These are phyloP conservation scores for Stigmatopora nigra DNA, from an alignment of 2,113 vertebrate genomes.

Conservation along the genomic window DNA sequence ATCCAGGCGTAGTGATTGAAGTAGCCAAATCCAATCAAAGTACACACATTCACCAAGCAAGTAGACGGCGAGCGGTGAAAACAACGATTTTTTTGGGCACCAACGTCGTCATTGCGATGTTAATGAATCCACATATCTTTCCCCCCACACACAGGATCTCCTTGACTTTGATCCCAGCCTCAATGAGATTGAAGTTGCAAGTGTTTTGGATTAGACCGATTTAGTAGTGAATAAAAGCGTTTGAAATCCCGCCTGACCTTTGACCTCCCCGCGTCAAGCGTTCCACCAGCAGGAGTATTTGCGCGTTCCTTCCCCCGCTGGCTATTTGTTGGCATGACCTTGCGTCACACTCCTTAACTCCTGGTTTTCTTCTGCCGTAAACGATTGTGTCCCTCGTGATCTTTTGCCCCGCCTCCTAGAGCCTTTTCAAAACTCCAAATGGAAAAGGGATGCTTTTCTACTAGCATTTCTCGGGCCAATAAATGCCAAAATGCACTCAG, in stretches of 20 bases:
- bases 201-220: slow-evolving; percentile 60
- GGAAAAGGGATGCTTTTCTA: not conserved
- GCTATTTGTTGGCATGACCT: not conserved
- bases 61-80: slow-evolving; percentile 23
- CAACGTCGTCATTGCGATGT: slow-evolving; percentile 32
- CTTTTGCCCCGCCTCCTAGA: not conserved
- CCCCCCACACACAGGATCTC: slow-evolving; percentile 54
- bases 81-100: slow-evolving; percentile 44
- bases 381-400: not conserved
- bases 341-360: slow-evolving; percentile 2
- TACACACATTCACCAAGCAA: slow-evolving; percentile 36
- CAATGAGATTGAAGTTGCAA: slow-evolving; percentile 56
- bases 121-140: slow-evolving; percentile 63
- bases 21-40: slow-evolving; percentile 62
- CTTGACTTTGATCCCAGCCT: slow-evolving; percentile 57
- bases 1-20: slow-evolving; percentile 57
- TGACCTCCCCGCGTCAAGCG: slow-evolving; percentile 41
- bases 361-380: slow-evolving; percentile 6
- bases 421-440: slow-evolving; percentile 5
- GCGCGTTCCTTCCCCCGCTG: not conserved
- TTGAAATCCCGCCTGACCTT: slow-evolving; percentile 56
- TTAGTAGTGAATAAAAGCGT: slow-evolving; percentile 49
- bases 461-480: not conserved
- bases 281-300: slow-evolving; percentile 32
- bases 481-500: not conserved